A percentile compares a stretch with the other conserved stretches of the same genome.
Conservation (phyloP, 1,140 invertebrate genomes). For the Melanaphis sacchari region DNA sequence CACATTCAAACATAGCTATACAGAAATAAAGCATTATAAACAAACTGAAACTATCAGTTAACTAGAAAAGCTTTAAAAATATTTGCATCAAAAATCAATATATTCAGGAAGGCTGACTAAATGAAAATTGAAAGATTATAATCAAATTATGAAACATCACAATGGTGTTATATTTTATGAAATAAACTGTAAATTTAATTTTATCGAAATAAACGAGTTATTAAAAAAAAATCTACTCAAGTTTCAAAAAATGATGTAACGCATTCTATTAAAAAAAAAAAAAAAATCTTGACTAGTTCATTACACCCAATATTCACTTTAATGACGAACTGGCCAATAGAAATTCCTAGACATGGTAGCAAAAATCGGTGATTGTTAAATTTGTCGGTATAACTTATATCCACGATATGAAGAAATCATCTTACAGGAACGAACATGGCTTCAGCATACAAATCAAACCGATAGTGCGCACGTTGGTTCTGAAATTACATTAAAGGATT, state of each 20-base stretch:
- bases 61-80: not conserved
- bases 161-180: not conserved
- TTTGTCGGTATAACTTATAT: not conserved
- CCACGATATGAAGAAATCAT: not conserved
- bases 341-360: not conserved
- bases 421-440: not conserved
- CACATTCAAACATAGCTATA: not conserved
- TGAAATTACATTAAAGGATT: slow-evolving; percentile 6
- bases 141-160: not conserved
- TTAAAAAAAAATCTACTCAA: not conserved
- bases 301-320: no score
- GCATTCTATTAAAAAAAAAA: no score
- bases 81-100: slow-evolving; percentile 2
- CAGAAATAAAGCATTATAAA: not conserved
- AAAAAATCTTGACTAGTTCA: not conserved
- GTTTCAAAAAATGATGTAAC: not conserved
- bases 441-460: slow-evolving; percentile 4
- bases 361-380: not conserved
- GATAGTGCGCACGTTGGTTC: not conserved
- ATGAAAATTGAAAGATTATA: not conserved
- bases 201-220: not conserved
- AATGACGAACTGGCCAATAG: not conserved
- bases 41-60: not conserved
- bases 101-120: not conserved
- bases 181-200: not conserved